These are phyloP conservation scores for Antedon mediterranea DNA, from an alignment of 53 echinoderm and acorn worm genomes.

Conservation along the genomic window DNA sequence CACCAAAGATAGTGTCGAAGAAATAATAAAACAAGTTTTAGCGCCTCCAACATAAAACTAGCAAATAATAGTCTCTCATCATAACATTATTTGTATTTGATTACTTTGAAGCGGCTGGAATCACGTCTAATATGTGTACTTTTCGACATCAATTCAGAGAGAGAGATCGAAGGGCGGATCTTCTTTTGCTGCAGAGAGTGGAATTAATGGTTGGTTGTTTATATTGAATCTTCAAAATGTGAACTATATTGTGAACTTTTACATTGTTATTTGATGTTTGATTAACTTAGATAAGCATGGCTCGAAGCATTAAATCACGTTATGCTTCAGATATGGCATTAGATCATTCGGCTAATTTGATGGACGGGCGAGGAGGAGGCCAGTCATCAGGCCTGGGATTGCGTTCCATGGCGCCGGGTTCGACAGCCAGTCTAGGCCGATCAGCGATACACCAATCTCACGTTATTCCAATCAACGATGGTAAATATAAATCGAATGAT, in stretches of 20 bases:
- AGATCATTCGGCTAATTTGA: not conserved
- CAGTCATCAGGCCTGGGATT: not conserved
- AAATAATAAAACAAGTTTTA: too few species aligned
- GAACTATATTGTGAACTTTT: not conserved
- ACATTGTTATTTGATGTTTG: not conserved
- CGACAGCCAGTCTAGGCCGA: not conserved
- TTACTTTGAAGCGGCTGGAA: too few species aligned
- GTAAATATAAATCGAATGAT: not conserved
- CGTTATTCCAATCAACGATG: not conserved
- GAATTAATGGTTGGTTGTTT: not conserved
- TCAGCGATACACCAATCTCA: not conserved
- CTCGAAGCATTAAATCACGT: not conserved
- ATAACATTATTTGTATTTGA: too few species aligned
- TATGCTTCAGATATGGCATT: not conserved
- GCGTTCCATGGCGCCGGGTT: not conserved
- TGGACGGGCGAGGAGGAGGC: not conserved
- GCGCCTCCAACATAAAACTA: too few species aligned
- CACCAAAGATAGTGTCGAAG: too few species aligned
- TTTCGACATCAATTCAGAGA: not conserved
- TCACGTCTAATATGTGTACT: not conserved
- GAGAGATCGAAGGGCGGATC: not conserved
- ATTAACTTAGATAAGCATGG: not conserved
- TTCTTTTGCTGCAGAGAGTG: not conserved
- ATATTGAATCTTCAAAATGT: not conserved
- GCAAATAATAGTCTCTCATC: too few species aligned